phyloP scores from a whole-genome alignment of 2,113 vertebrate species.

The Puffinus mauretanicus region DNA sequence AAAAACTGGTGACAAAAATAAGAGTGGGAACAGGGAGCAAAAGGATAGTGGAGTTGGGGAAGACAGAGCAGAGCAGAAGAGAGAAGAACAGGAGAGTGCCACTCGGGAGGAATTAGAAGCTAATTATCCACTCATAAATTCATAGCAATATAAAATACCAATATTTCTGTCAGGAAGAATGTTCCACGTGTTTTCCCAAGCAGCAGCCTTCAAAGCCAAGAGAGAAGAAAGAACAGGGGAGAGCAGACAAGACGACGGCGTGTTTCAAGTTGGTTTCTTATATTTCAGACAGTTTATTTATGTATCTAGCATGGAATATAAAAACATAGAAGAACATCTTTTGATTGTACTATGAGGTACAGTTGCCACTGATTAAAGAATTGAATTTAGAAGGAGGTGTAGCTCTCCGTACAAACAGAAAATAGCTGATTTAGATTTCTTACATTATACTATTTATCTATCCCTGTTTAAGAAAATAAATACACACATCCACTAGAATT shows the following conservation, averaged over 20 bases:
- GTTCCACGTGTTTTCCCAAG: not conserved
- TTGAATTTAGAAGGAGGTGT: not conserved
- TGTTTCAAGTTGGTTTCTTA: constrained; percentile 5
- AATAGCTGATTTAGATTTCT: not conserved
- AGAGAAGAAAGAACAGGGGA: not conserved
- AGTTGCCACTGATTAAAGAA: not conserved
- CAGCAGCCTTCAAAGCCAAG: not conserved
- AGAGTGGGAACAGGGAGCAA: not conserved
- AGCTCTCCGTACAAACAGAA: not conserved
- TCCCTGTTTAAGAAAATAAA: constrained; percentile 18
- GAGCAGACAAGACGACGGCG: not conserved
- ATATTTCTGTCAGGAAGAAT: constrained; percentile 13
- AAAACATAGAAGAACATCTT: not conserved
- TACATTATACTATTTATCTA: constrained; percentile 32
- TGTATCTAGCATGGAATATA: not conserved
- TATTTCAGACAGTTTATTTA: constrained; percentile 22
- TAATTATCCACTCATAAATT: constrained; percentile 16
- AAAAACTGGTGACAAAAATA: not conserved
- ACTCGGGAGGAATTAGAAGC: not conserved
- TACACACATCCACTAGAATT: constrained; percentile 15
- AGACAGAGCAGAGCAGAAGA: not conserved
- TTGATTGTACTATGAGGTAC: not conserved
- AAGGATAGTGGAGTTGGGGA: not conserved
- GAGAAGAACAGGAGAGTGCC: not conserved
- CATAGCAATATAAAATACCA: not conserved